Evolutionary conservation across 2,113 vertebrate species (phyloP).

Genomic region (Oreocharis arfaki): DNA sequence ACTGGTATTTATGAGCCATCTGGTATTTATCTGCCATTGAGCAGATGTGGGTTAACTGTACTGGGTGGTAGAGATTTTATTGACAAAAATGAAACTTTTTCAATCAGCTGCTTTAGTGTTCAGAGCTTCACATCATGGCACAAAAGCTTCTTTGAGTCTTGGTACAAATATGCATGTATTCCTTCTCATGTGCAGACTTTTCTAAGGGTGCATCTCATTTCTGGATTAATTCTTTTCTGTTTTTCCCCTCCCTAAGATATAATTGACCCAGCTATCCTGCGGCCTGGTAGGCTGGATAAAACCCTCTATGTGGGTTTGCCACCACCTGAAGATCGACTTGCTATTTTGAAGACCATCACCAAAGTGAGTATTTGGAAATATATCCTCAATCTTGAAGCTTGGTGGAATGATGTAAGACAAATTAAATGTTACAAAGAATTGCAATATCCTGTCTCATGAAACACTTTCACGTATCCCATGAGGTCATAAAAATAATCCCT

Average conservation of each 20-base stretch:
- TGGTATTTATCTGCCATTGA: not conserved
- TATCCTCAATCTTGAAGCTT: not conserved
- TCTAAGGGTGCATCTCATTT: not conserved
- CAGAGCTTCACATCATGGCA: not conserved
- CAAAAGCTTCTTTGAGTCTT: not conserved
- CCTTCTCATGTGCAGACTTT: not conserved
- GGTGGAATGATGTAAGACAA: not conserved
- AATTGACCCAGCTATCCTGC: slow-evolving; percentile 90
- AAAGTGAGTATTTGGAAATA: slow-evolving; percentile 76
- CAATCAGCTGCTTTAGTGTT: not conserved
- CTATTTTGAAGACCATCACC: slow-evolving; percentile 91
- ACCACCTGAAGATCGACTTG: slow-evolving; percentile 82
- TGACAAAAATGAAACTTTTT: not conserved
- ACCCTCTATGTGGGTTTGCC: slow-evolving; percentile 93
- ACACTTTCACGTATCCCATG: not conserved
- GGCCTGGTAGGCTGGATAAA: slow-evolving; percentile 93
- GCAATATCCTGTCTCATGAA: not conserved
- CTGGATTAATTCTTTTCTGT: not conserved
- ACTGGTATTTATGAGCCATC: not conserved
- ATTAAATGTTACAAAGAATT: not conserved
- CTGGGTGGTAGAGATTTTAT: not conserved
- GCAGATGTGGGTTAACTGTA: not conserved
- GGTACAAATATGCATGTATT: not conserved
- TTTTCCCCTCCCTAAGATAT: slow-evolving; percentile 75
- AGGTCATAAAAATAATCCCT: not conserved